Conservation (phyloP, 2,797 vertebrate species). For the Hyperoplus lanceolatus region DNA sequence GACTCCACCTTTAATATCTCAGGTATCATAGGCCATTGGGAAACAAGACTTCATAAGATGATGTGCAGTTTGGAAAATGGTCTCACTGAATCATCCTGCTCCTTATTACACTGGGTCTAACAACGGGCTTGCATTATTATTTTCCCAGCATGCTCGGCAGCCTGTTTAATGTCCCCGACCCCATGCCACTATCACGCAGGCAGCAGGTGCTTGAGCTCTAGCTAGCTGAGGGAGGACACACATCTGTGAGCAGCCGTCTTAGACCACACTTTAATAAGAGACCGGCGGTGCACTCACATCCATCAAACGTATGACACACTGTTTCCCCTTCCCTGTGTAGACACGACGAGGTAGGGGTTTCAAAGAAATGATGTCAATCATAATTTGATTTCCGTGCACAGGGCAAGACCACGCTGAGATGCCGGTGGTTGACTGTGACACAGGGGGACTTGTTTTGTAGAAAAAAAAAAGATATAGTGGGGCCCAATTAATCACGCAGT, state of each 20-base stretch:
- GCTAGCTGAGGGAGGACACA: slow-evolving; percentile 5
- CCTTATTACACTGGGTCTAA: background rate
- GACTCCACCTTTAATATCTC: no score
- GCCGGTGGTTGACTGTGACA: slow-evolving; percentile 38
- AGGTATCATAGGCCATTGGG: no score
- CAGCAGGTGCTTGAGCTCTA: slow-evolving; percentile 14
- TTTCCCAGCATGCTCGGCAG: slow-evolving; percentile 25
- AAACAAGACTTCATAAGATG: background rate
- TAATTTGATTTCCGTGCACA: slow-evolving; percentile 64
- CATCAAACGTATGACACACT: slow-evolving; percentile 47
- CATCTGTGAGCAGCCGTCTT: slow-evolving; percentile 17
- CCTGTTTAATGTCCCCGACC: slow-evolving; percentile 3
- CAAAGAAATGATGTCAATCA: slow-evolving; percentile 54
- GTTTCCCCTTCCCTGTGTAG: slow-evolving; percentile 11
- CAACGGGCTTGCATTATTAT: background rate
- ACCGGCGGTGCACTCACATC: slow-evolving; percentile 42
- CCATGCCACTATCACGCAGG: slow-evolving; percentile 5
- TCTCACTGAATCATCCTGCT: background rate
- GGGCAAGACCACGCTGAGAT: slow-evolving; percentile 28
- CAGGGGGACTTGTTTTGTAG: slow-evolving; percentile 37
- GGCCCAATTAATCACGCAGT: slow-evolving; percentile 63
- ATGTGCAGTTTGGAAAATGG: background rate
- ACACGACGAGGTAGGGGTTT: slow-evolving; percentile 38
- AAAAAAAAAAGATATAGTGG: slow-evolving; percentile 9
- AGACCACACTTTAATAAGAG: slow-evolving; percentile 26